Conservation (phyloP, 2,113 vertebrate species). For the Struthio camelus region DNA sequence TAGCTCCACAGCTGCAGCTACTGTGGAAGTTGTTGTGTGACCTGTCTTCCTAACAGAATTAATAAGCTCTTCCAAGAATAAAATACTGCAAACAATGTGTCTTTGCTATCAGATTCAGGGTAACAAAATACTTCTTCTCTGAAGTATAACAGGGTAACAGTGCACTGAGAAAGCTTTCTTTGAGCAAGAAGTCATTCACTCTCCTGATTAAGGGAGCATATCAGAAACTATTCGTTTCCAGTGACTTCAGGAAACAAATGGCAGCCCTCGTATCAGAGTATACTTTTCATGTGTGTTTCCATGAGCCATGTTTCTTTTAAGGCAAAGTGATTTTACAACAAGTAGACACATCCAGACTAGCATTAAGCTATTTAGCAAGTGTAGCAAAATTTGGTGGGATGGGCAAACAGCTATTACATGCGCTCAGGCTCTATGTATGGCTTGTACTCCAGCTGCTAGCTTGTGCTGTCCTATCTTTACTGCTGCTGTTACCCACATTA, state of each 20-base stretch:
- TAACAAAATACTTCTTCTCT: neutral
- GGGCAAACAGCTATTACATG: fast-evolving
- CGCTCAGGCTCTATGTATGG: neutral
- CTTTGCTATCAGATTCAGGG: neutral
- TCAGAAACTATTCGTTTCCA: neutral
- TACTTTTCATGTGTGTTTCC: neutral
- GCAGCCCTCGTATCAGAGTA: neutral
- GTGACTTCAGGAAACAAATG: neutral
- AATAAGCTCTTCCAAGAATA: neutral
- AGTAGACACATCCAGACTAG: neutral
- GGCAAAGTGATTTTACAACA: neutral
- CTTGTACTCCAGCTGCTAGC: neutral
- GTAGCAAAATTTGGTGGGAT: neutral
- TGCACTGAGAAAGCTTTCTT: neutral
- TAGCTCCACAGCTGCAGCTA: neutral
- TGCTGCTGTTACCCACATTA: neutral
- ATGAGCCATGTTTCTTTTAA: neutral
- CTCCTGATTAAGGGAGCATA: neutral
- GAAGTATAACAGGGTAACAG: neutral
- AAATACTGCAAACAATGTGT: neutral
- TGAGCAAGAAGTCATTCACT: neutral
- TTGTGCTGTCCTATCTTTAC: neutral
- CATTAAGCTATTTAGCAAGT: neutral
- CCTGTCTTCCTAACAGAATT: neutral
- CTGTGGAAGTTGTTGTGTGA: neutral